Evolutionary conservation across 1,140 invertebrate genomes (phyloP).

Genomic region (Trypoxylus dichotomus): DNA sequence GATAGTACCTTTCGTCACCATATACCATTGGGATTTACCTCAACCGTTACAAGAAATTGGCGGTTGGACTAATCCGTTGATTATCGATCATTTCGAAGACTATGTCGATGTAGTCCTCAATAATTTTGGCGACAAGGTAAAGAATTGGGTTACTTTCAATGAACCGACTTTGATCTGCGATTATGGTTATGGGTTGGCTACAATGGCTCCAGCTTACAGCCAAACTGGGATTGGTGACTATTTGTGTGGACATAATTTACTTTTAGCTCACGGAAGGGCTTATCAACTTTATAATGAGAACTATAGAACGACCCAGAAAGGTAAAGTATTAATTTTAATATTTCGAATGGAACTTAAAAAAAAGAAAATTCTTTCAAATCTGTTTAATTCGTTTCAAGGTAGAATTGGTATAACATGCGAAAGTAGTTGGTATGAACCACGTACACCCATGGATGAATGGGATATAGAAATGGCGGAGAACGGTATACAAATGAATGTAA

Average conservation of each 20-base stretch:
- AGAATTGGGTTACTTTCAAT: conserved; percentile 72
- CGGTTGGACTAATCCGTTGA: conserved; percentile 64
- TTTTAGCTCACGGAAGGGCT: conserved; percentile 44
- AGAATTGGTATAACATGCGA: conserved; percentile 56
- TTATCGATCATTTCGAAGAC: conserved; percentile 63
- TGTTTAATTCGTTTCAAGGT: no score
- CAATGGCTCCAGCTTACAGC: conserved; percentile 42
- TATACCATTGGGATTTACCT: conserved; percentile 57
- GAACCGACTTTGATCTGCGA: conserved; percentile 58
- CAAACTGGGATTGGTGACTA: conserved; percentile 43
- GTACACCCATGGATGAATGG: conserved; percentile 46
- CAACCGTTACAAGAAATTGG: conserved; percentile 64
- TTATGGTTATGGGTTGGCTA: conserved; percentile 38
- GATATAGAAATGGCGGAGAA: conserved; percentile 56
- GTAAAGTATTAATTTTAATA: no score
- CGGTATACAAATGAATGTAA: conserved; percentile 51
- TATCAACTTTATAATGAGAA: conserved; percentile 45
- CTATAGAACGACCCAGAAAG: conserved; percentile 39
- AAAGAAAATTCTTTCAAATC: no score
- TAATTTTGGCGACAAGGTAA: conserved; percentile 63
- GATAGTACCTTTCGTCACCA: conserved; percentile 63
- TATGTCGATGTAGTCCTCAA: conserved; percentile 63
- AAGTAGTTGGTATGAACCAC: conserved; percentile 55
- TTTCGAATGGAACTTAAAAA: no score
- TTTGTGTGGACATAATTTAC: conserved; percentile 42